Evolutionary conservation across 64 coral and sea anemone species (phyloP).

Genomic region (Pocillopora damicornis): DNA sequence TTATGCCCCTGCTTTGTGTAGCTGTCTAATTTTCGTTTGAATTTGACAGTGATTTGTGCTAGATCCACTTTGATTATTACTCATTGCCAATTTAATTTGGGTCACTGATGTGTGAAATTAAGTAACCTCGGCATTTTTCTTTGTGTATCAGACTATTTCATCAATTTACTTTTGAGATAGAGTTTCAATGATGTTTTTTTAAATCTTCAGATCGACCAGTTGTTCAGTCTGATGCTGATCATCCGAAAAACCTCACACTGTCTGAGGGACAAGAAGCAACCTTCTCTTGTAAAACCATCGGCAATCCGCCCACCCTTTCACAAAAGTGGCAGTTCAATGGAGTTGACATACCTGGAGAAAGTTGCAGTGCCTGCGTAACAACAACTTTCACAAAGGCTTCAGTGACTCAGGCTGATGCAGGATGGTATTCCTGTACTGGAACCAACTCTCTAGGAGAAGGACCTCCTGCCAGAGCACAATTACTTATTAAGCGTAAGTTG

Average conservation of each 20-base stretch:
- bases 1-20: no score
- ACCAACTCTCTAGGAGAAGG: constrained; percentile 57
- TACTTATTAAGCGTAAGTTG: constrained; percentile 74
- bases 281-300: constrained; percentile 69
- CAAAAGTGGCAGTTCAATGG: constrained; percentile 76
- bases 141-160: no score
- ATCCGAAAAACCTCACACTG: constrained; percentile 74
- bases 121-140: no score
- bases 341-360: constrained; percentile 32
- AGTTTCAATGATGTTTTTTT: no score
- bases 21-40: no score
- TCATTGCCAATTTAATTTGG: no score
- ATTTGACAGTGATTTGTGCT: no score
- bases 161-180: no score
- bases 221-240: constrained; percentile 52
- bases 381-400: not conserved
- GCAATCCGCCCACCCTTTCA: constrained; percentile 40
- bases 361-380: not conserved
- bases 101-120: no score
- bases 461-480: constrained; percentile 47
- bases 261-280: constrained; percentile 23
- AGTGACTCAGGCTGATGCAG: constrained; percentile 36
- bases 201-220: constrained; percentile 63
- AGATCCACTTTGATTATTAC: no score
- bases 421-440: constrained; percentile 71